Evolutionary conservation across 2,113 vertebrate genomes (phyloP).

Genomic region (Semicossyphus pulcher): DNA sequence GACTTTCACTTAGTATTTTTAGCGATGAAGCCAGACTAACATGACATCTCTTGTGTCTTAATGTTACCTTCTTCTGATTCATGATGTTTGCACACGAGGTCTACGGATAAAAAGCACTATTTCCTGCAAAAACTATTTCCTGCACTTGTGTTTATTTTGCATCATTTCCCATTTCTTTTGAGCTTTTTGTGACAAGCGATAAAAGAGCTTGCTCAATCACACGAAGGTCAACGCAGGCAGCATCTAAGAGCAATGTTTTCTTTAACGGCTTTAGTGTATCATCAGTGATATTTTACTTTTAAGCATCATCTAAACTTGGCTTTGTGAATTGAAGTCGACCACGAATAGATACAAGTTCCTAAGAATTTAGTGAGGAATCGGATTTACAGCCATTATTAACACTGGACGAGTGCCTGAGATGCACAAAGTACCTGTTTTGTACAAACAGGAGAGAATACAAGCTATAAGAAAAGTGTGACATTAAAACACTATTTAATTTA

Average conservation of each 20-base stretch:
- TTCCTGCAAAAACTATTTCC: background rate
- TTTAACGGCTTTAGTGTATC: background rate
- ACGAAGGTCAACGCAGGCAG: background rate
- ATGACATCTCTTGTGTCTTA: background rate
- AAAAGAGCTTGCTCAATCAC: background rate
- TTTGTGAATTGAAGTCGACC: background rate
- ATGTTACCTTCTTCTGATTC: background rate
- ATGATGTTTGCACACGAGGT: background rate
- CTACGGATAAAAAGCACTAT: background rate
- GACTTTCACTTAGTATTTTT: too few species aligned
- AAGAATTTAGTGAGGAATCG: background rate
- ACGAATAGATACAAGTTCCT: background rate
- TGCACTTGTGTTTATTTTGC: constrained; percentile 17
- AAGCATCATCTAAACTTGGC: background rate
- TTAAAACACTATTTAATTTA: too few species aligned
- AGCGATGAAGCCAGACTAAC: too few species aligned
- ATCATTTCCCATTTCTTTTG: background rate
- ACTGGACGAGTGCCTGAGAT: background rate
- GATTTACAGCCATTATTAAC: constrained; percentile 8
- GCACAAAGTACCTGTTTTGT: background rate
- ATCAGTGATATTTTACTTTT: background rate
- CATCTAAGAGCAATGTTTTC: background rate
- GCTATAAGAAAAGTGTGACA: too few species aligned
- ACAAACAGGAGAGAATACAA: background rate
- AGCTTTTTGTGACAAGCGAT: too few species aligned